Evolutionary conservation across 2,888 invertebrate species (phyloP), one percentile per base, ranked within the genome.

Genomic region (Scrobipalpa atriplicella): DNA sequence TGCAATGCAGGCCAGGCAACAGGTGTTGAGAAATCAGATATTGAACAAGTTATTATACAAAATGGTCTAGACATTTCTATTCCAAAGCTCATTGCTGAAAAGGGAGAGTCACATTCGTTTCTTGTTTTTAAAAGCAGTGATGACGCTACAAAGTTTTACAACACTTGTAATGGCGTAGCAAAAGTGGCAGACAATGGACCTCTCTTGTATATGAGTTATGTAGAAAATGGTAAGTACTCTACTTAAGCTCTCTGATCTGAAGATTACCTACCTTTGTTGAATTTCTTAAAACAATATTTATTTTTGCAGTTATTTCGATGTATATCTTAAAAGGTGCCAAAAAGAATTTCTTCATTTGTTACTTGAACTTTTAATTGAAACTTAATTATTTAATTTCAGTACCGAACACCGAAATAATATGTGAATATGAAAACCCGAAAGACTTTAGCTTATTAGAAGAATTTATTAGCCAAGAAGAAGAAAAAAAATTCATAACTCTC

Each of bases 1-100:
- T 96, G 97, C 75, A 98, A 98, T 89, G 96, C 95, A 36, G 98
- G 98, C 0, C 94, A 98, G 68, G 96, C 96, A 1, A 97, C 96
- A 72, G 97, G 97, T 6, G 89, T 97, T 21, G 92, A 94, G 6
- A 95, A 96, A 80, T 95, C 95, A 77, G 81, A 88, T 61, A 78
- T 98, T 10, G 79, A 94, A 6, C 80, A 92, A 52, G 78, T 98
- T 5, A 82, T 96, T 36, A 79, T 90, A 54, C 81, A 94, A 6
- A 94, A 95, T 65, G 78, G 86, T 5, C 78, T 89, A 66, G 89
- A 91, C 81, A 94, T 95, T 0, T 68, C 78, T 21, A 80, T 96
- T 1, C 93, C 94, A 19, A 93, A 94, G 62, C 93, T 97, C 47
- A 83, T 95, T 43, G 95, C 98, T 93, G 83, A 96, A 69, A 95